Evolutionary conservation across 2,797 vertebrate genomes (phyloP), one percentile per base, ranked within the genome.

Genomic region (Lithobates sylvaticus): DNA sequence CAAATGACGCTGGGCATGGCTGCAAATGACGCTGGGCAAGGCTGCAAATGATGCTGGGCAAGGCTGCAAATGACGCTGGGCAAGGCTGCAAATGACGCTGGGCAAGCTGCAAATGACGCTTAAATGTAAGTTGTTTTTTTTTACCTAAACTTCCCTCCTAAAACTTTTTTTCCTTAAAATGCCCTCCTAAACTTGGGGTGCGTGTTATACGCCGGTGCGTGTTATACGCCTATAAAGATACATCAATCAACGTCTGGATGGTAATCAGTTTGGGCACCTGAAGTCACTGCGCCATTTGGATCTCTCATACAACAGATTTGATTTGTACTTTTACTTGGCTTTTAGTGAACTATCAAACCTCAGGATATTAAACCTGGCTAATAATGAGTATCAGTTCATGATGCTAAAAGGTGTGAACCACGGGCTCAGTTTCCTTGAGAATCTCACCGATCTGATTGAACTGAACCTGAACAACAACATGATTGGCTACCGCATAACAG

Each of bases 371-470:
- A 95, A 96, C 34, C 78, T 96, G n/a, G 95, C 94, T 81, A 90
- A 94, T 89, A 96, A 96, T 78, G 92, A 94, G 13, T 96, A 95
- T 88, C 93, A 96, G 73, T 96, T 96, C 84, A 39, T 39, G 7
- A 91, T 88, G 12, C 95, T 96, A 94, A 93, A 72, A 74, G 95
- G 95, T 34, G 95, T 96, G 91, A 95, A 95, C 18, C 95, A 96
- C 89, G 81, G 88, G 12, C 93, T 96, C 76, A 86, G 83, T 10
- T 96, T 96, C 82, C 88, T 96, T 67, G 68, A 86, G 32, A 72
- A 91, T 80, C 89, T 96, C 71, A 85, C 74, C 1, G 90, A 89
- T 29, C 90, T 96, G 79, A 89, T 93, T 87, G 89, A 91, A 44
- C 90, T 96, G 3, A 96, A 93, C 89, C 84, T 96, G 75, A 93